Conservation (phyloP, 2,888 invertebrate genomes). For the Hypercompe scribonia region DNA sequence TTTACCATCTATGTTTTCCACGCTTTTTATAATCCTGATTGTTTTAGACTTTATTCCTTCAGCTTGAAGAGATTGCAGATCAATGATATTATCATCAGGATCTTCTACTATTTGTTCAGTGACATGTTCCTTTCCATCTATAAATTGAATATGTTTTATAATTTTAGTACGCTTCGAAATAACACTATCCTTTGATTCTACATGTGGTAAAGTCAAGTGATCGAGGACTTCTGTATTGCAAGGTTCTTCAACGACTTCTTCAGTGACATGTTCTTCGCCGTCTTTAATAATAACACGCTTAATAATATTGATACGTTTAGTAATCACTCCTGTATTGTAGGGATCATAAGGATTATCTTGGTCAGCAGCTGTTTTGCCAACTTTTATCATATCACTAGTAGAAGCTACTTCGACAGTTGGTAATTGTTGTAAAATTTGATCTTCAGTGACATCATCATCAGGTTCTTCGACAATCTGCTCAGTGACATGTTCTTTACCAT, state of each 20-base stretch:
- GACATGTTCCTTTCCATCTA: slow-evolving; percentile 91
- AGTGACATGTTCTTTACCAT: slow-evolving; percentile 93
- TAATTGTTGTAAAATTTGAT: background rate
- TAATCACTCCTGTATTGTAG: background rate
- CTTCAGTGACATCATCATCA: slow-evolving; percentile 84
- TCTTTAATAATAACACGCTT: slow-evolving; percentile 86
- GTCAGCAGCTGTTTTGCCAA: background rate
- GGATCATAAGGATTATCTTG: background rate
- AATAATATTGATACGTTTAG: slow-evolving; percentile 5
- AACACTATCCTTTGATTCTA: background rate
- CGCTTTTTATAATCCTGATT: slow-evolving; percentile 87
- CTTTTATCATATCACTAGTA: background rate
- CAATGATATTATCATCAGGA: slow-evolving; percentile 76
- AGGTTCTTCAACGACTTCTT: slow-evolving; percentile 94
- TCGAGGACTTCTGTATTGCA: slow-evolving; percentile 88
- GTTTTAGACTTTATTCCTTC: slow-evolving; percentile 71
- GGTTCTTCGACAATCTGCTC: slow-evolving; percentile 95
- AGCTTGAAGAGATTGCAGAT: slow-evolving; percentile 69
- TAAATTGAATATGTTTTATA: slow-evolving; percentile 87
- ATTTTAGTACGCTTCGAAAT: slow-evolving; percentile 27
- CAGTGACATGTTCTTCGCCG: slow-evolving; percentile 93
- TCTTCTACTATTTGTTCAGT: slow-evolving; percentile 91
- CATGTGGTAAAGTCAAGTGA: background rate
- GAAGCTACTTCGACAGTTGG: background rate
- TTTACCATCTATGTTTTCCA: slow-evolving; percentile 91